Percentiles rank a stretch among this genome's conserved stretches.
Evolutionary conservation across 2,797 vertebrate species (phyloP).

Genomic region (Kryptolebias ocellatus): DNA sequence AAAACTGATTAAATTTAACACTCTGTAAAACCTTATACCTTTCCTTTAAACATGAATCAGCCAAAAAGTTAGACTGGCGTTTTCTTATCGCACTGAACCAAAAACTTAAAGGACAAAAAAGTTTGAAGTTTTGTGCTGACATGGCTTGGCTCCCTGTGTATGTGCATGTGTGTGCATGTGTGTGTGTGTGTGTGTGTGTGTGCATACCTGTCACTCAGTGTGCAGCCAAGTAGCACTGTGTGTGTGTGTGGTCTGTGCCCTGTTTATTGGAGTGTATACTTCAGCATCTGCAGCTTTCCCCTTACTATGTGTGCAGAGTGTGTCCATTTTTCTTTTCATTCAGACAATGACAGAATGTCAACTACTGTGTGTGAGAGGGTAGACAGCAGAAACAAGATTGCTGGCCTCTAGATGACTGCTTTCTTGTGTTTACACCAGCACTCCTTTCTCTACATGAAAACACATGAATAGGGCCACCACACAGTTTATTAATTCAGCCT

Average conservation of each 20-base stretch:
- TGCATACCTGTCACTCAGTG: conserved; percentile 7
- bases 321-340: conserved; percentile 55
- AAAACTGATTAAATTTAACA: conserved; percentile 12
- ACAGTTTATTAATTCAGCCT: conserved; percentile 32
- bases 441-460: conserved; percentile 32
- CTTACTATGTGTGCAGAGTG: conserved; percentile 43
- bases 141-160: conserved; percentile 32
- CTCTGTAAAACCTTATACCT: conserved; percentile 12
- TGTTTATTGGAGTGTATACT: background rate
- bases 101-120: conserved; percentile 55
- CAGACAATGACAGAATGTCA: conserved; percentile 66
- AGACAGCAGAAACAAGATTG: conserved; percentile 48
- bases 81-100: conserved; percentile 40
- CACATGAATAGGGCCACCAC: conserved; percentile 31
- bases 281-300: conserved; percentile 28
- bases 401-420: conserved; percentile 60
- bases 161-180: background rate
- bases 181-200: conserved; percentile 2
- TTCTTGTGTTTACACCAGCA: conserved; percentile 48
- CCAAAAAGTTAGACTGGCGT: conserved; percentile 18
- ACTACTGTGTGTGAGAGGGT: conserved; percentile 49
- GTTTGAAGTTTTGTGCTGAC: conserved; percentile 31
- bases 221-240: conserved; percentile 17
- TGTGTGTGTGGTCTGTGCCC: background rate
- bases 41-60: conserved; percentile 26